These are phyloP conservation scores for Stramonita haemastoma DNA, from an alignment of 2,888 invertebrate genomes.

Conservation along the genomic window DNA sequence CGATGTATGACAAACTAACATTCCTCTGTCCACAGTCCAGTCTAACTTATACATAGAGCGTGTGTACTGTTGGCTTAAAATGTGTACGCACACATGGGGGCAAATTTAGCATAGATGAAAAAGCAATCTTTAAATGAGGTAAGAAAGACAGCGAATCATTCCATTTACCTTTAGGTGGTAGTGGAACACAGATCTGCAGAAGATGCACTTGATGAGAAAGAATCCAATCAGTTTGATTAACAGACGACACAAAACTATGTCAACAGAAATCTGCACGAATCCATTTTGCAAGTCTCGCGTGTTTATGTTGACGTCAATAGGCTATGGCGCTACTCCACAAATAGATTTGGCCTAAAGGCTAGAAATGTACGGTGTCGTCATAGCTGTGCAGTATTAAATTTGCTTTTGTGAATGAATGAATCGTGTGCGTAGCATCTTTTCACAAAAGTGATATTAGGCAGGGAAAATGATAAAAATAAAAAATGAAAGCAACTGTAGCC, in stretches of 20 bases:
- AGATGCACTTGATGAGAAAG: neutral
- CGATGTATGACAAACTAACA: no score
- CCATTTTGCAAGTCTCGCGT: constrained; percentile 35
- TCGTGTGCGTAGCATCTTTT: neutral
- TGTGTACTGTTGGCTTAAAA: no score
- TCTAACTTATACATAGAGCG: no score
- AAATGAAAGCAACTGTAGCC: no score
- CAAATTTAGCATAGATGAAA: neutral
- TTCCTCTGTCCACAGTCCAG: no score
- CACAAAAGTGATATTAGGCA: neutral
- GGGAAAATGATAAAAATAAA: no score
- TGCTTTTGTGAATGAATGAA: neutral
- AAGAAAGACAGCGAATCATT: neutral
- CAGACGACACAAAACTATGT: neutral
- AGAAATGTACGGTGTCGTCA: neutral
- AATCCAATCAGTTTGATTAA: neutral
- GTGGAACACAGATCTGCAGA: neutral
- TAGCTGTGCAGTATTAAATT: neutral
- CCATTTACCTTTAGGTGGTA: neutral
- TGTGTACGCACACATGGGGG: no score
- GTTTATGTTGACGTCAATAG: constrained; percentile 31
- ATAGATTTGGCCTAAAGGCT: neutral
- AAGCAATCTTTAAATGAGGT: neutral
- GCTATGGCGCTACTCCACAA: neutral
- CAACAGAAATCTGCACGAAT: constrained; percentile 6